phyloP scores from a whole-genome alignment of 1,140 invertebrate species.

The Cydia pomonella region DNA sequence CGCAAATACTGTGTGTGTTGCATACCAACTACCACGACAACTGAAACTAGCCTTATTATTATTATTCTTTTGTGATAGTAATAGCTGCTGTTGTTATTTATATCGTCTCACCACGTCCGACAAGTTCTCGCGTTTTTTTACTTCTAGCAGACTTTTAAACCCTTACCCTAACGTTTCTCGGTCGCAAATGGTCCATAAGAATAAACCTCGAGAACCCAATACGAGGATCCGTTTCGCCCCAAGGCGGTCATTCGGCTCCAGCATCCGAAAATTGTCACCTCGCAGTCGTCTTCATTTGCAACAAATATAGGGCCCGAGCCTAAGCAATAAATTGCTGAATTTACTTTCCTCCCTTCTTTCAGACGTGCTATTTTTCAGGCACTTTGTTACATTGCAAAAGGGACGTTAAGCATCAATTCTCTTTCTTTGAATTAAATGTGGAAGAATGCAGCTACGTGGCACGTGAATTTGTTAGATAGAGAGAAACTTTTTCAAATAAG shows the following conservation, averaged over 20 bases:
- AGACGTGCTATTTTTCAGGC: constrained; percentile 67
- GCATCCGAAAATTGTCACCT: constrained; percentile 75
- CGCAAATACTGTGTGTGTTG: constrained; percentile 68
- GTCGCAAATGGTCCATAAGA: constrained; percentile 39
- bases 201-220: constrained; percentile 59
- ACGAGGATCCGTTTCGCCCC: constrained; percentile 55
- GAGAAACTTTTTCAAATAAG: neutral
- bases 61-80: neutral
- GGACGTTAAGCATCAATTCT: constrained; percentile 51
- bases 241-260: constrained; percentile 63
- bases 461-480: constrained; percentile 13
- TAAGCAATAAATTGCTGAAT: constrained; percentile 74
- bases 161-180: constrained; percentile 22
- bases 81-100: neutral
- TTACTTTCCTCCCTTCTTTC: constrained; percentile 67
- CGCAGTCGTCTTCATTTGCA: constrained; percentile 74
- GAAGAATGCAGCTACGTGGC: constrained; percentile 34
- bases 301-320: constrained; percentile 70
- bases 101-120: neutral
- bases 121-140: constrained; percentile 8
- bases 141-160: constrained; percentile 31
- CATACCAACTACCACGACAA: constrained; percentile 54
- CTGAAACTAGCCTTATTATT: constrained; percentile 37
- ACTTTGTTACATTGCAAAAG: constrained; percentile 65
- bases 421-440: constrained; percentile 41